A percentile compares a stretch with the other conserved stretches of the same genome.
phyloP scores from a whole-genome alignment of 2,113 vertebrate genomes.

The Scomber scombrus region DNA sequence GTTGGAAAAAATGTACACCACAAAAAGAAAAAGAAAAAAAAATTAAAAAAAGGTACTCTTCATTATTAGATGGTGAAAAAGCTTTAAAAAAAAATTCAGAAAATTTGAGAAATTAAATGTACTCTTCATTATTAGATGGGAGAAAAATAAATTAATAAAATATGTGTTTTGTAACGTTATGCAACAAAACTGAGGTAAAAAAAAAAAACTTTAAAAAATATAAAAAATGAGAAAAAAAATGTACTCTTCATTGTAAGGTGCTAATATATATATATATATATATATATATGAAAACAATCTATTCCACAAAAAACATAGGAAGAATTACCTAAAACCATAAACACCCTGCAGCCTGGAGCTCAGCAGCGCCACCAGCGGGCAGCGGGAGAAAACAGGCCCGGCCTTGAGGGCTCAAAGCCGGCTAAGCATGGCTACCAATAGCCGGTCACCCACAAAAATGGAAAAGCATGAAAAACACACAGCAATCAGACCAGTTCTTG shows the following conservation, averaged over 20 bases:
- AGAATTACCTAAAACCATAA: slow-evolving; percentile 66
- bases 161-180: background rate
- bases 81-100: background rate
- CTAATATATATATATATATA: slow-evolving; percentile 8
- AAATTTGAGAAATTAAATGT: too few species aligned
- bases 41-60: too few species aligned
- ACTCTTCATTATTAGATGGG: too few species aligned
- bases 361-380: slow-evolving; percentile 68
- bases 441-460: slow-evolving; percentile 52
- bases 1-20: too few species aligned
- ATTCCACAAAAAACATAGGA: slow-evolving; percentile 31
- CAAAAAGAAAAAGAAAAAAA: too few species aligned
- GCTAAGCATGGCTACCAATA: slow-evolving; percentile 66
- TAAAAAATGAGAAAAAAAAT: too few species aligned
- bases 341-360: slow-evolving; percentile 47
- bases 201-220: slow-evolving; percentile 28
- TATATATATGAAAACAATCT: slow-evolving; percentile 29
- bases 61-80: background rate
- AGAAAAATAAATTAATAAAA: too few species aligned
- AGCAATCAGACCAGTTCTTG: slow-evolving; percentile 48
- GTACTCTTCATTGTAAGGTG: slow-evolving; percentile 1
- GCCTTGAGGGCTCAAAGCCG: slow-evolving; percentile 38
- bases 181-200: slow-evolving; percentile 15
- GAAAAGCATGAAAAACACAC: slow-evolving; percentile 56
- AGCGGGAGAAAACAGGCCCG: slow-evolving; percentile 55